Conservation (phyloP, 2,888 invertebrate species). For the Nymphalis c-album region DNA sequence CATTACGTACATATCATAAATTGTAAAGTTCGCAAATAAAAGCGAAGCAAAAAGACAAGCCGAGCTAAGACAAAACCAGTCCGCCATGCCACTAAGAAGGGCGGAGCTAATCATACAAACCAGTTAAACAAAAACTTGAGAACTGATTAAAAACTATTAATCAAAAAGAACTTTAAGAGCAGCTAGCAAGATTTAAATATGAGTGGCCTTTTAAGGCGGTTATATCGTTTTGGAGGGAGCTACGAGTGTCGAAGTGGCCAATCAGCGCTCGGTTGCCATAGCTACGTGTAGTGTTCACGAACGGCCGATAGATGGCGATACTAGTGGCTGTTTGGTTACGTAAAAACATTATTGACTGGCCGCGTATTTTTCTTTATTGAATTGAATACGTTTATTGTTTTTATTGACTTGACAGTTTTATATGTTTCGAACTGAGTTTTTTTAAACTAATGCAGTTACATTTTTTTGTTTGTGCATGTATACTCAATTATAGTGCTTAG, state of each 20-base stretch:
- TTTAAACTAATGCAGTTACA: too few relatives aligned
- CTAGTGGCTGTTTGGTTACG: constrained; percentile 32
- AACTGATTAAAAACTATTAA: constrained; percentile 41
- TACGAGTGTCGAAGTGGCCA: constrained; percentile 64
- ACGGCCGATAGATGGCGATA: constrained; percentile 67
- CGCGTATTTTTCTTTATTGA: constrained; percentile 13
- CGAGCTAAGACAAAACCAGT: constrained; percentile 56
- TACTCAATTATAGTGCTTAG: neutral
- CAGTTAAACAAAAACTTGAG: constrained; percentile 42
- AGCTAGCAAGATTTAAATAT: constrained; percentile 54
- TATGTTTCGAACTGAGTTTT: neutral
- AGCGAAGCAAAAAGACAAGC: constrained; percentile 66
- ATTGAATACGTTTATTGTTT: constrained; percentile 16
- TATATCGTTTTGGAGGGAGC: constrained; percentile 50
- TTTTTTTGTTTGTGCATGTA: neutral
- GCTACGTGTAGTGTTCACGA: constrained; percentile 54
- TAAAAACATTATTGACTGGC: constrained; percentile 38
- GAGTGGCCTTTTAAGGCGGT: constrained; percentile 49
- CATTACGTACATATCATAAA: constrained; percentile 29
- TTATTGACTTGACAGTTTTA: constrained; percentile 16
- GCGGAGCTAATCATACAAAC: constrained; percentile 72
- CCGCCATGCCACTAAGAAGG: constrained; percentile 75
- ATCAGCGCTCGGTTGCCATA: constrained; percentile 74
- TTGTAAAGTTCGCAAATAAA: constrained; percentile 37
- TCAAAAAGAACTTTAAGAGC: constrained; percentile 52